phyloP scores from a whole-genome alignment of 2,797 vertebrate genomes.

The Neostethus bicornis region DNA sequence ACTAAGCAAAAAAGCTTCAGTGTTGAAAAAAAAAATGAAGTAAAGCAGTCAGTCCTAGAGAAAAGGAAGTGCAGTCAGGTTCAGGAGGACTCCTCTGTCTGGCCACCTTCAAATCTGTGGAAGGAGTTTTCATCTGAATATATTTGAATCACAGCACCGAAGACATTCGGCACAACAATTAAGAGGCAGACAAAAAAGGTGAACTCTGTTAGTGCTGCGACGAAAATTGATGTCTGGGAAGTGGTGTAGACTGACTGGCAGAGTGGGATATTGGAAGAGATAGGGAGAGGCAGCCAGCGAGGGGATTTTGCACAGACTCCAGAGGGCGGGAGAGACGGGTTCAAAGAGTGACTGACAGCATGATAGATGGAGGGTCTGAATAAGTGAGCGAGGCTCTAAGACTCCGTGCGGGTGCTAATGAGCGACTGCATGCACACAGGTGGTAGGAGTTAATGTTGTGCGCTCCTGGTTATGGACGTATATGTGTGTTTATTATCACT shows the following conservation, averaged over 20 bases:
- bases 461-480: slow-evolving; percentile 1
- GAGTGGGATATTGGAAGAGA: slow-evolving; percentile 60
- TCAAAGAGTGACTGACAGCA: slow-evolving; percentile 64
- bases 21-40: slow-evolving; percentile 33
- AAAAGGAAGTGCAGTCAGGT: slow-evolving; percentile 60
- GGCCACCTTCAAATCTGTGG: slow-evolving; percentile 35
- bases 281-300: slow-evolving; percentile 38
- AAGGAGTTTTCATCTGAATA: slow-evolving; percentile 33
- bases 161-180: slow-evolving; percentile 49
- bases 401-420: slow-evolving; percentile 46
- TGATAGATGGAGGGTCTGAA: slow-evolving; percentile 62
- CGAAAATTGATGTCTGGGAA: slow-evolving; percentile 36
- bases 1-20: slow-evolving; percentile 26
- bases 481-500: slow-evolving; percentile 47
- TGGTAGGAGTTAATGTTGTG: slow-evolving; percentile 30
- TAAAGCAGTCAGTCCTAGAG: slow-evolving; percentile 32
- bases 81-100: slow-evolving; percentile 66
- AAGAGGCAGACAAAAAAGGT: slow-evolving; percentile 44
- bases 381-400: slow-evolving; percentile 53
- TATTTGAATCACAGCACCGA: slow-evolving; percentile 23
- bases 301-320: slow-evolving; percentile 39
- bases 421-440: slow-evolving; percentile 64
- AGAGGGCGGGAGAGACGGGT: slow-evolving; percentile 39
- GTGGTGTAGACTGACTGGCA: slow-evolving; percentile 47
- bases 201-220: slow-evolving; percentile 22